Evolutionary conservation across 2,888 invertebrate species (phyloP), one percentile per base, ranked within the genome.

Genomic region (Caenorhabditis sp.): DNA sequence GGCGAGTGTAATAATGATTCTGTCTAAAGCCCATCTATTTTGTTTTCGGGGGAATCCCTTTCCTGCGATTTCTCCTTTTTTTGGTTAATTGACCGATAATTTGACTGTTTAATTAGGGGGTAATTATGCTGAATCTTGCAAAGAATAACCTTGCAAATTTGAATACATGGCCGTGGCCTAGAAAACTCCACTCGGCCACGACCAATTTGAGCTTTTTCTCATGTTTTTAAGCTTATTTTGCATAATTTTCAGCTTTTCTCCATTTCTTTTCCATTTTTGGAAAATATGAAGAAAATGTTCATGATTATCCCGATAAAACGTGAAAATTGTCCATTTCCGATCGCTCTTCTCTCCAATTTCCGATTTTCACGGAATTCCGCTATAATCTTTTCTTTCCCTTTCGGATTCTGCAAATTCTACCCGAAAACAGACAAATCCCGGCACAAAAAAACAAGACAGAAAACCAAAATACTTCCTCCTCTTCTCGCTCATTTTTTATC

Each of bases 371-470:
- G 4, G 5, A 32, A 6, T 32, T 40, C 40, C 6, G 13, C 40
- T 40, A 40, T 40, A 8, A 8, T 2, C 13, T 40, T 13, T 13
- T 40, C 2, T 40, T 40, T 40, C 13, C 40, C 40, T 11, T 13
- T 18, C 3, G 9, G 2, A 6, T 18, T 47, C 18, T 47, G 6
- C 18, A n/a, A n/a, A n/a, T n/a, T n/a, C n/a, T n/a, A n/a, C n/a
- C n/a, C n/a, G n/a, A n/a, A n/a, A n/a, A n/a, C n/a, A n/a, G n/a
- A n/a, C n/a, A n/a, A n/a, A n/a, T n/a, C n/a, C n/a, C n/a, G n/a
- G n/a, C n/a, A n/a, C n/a, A n/a, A 3, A 4, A 47, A 47, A 47
- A 47, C 47, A 47, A 47, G 47, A 47, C 20, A 47, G 47, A 47
- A 47, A 47, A 47, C 4, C 32, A 6, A 32, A 32, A 32, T 32